A percentile compares a stretch with the other conserved stretches of the same genome.
Conservation (phyloP, 2,888 invertebrate genomes). For the Drosophila infuscata region DNA sequence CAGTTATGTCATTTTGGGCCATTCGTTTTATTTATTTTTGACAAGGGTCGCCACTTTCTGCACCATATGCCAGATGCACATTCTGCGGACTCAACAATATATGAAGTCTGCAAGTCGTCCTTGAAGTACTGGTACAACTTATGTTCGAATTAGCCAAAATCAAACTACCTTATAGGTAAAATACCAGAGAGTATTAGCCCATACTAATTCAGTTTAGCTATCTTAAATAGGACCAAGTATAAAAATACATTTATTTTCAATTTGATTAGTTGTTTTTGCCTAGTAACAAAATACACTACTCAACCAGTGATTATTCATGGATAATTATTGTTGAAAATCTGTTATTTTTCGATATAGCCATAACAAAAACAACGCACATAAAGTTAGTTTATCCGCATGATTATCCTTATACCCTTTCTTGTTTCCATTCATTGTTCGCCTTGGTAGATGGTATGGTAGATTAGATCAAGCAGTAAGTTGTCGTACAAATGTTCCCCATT, state of each 20-base stretch:
- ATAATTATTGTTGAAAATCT: neutral
- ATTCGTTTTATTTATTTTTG: slow-evolving; percentile 61
- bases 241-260: too few species aligned
- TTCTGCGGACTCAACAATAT: neutral
- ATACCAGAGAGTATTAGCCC: neutral
- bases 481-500: neutral
- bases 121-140: neutral
- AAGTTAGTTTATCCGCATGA: neutral
- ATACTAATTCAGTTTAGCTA: neutral
- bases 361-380: neutral
- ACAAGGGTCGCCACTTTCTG: slow-evolving; percentile 66
- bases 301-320: neutral
- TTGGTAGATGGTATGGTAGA: neutral
- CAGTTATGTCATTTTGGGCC: slow-evolving; percentile 71
- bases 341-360: neutral
- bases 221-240: neutral
- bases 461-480: neutral
- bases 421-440: neutral
- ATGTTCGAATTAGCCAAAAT: neutral
- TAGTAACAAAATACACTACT: neutral
- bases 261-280: neutral
- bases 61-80: slow-evolving; percentile 4
- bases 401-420: neutral
- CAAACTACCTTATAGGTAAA: neutral
- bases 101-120: neutral